phyloP scores from a whole-genome alignment of 2,888 invertebrate genomes.

The Andricus quercusramuli region DNA sequence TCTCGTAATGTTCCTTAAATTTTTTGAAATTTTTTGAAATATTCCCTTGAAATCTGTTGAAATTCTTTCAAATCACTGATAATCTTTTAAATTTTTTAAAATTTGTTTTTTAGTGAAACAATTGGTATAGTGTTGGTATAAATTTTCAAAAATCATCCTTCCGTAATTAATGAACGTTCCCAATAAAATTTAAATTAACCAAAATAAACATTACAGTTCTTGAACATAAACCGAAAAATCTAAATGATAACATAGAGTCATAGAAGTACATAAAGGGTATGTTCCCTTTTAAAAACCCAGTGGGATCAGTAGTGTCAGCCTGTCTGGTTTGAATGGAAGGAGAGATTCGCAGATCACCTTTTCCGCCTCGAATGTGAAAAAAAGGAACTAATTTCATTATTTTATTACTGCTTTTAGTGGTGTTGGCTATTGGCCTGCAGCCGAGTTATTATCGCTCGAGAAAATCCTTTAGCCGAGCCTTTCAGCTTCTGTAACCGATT shows the following conservation, averaged over 20 bases:
- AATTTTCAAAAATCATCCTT: too few species aligned
- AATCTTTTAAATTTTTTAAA: too few species aligned
- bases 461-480: not conserved
- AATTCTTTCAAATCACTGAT: too few species aligned
- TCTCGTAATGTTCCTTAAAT: not conserved
- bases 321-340: constrained; percentile 2
- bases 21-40: too few species aligned
- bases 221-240: not conserved
- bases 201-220: not conserved
- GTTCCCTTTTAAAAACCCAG: not conserved
- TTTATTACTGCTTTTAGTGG: not conserved
- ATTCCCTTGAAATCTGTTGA: too few species aligned
- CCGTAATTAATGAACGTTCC: too few species aligned
- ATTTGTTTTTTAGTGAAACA: too few species aligned
- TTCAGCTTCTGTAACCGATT: not conserved
- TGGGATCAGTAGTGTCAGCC: not conserved
- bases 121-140: too few species aligned
- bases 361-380: not conserved
- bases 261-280: not conserved
- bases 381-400: not conserved
- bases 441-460: not conserved
- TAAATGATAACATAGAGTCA: constrained; percentile 1
- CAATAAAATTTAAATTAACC: too few species aligned
- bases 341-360: not conserved
- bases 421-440: not conserved